Evolutionary conservation across 2,888 invertebrate species (phyloP), one percentile per base, ranked within the genome.

Genomic region (Drosophila histrio): DNA sequence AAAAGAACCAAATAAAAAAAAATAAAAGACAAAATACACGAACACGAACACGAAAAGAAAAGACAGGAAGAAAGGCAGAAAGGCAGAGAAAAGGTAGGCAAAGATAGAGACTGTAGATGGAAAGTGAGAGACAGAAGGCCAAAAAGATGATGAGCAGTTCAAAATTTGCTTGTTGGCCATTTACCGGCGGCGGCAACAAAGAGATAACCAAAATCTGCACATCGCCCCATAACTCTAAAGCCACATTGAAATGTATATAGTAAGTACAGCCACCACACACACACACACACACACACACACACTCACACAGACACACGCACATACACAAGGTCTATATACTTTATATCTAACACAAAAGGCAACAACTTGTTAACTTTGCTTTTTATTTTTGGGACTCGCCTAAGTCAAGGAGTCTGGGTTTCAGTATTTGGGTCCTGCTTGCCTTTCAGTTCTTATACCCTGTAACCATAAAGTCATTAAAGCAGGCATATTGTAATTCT

Each of bases 341-440:
- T 61, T 76, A 59, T 71, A 56, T 71, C 58, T 44, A 57, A 53
- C 67, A 74, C 61, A 77, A 77, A 73, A 78, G 69, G 67, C 77
- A 82, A 72, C 84, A 72, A 86, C 84, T 82, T 82, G 87, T 86
- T 86, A 83, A 86, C 82, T 82, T 86, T 72, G 84, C 74, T 82
- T 83, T 81, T 82, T 83, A 83, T 82, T 86, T 86, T 79, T 61
- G 66, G 63, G 60, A 34, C 54, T 49, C 56, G 61, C 30, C 63
- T 49, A 58, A 68, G 74, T 72, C 56, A 24, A 59, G 59, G 26
- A 39, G 43, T 52, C 41, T 22, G 72, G 22, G 39, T 32, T 47
- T 32, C 21, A 41, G 32, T 30, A 53, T 73, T 57, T 43, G 56
- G 49, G 32, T 19, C 41, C 30, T 36, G 38, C 47, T 38, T 62